phyloP scores from a whole-genome alignment of 2,113 vertebrate species.

The Vulpes ferrilata region DNA sequence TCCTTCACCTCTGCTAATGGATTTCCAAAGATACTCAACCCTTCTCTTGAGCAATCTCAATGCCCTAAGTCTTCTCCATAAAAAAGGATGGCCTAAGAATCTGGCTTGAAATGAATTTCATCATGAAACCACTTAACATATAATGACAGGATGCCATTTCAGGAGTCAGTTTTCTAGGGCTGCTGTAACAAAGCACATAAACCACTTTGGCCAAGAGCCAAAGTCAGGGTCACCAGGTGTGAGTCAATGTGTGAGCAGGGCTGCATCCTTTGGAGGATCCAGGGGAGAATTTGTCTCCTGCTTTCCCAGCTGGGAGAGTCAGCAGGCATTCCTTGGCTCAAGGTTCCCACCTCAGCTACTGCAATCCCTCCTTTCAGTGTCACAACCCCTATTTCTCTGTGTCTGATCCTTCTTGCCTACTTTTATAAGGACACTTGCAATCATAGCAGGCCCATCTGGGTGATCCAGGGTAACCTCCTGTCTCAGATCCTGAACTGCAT shows the following conservation, averaged over 20 bases:
- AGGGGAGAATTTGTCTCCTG: background rate
- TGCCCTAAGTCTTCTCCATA: background rate
- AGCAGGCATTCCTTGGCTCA: background rate
- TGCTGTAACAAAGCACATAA: background rate
- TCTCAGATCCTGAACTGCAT: background rate
- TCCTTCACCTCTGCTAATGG: background rate
- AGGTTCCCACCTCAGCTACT: background rate
- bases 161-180: background rate
- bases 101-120: background rate
- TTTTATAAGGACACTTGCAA: background rate
- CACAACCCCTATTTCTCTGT: background rate
- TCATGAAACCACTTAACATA: background rate
- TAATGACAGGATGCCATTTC: background rate
- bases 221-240: background rate
- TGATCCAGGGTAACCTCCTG: background rate
- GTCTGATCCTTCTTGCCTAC: background rate
- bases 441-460: background rate
- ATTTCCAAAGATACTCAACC: background rate
- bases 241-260: background rate
- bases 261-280: fast-evolving
- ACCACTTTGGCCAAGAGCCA: background rate
- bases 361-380: background rate
- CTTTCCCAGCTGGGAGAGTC: background rate
- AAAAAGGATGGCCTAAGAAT: background rate
- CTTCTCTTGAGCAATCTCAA: background rate